phyloP scores from a whole-genome alignment of 2,113 vertebrate species.

The Scortum barcoo region DNA sequence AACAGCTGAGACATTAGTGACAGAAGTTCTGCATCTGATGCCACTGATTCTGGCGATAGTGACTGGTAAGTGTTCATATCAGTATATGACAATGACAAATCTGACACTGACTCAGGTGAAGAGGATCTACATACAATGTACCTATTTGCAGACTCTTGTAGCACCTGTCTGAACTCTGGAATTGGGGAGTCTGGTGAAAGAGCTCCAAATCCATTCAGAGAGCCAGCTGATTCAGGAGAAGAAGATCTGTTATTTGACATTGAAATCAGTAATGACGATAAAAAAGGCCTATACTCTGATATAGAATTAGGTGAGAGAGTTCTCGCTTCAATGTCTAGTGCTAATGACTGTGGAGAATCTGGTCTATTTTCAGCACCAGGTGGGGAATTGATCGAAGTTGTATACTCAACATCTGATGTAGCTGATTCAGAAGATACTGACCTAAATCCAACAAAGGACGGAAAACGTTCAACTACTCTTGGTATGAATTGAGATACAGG shows the following conservation, averaged over 20 bases:
- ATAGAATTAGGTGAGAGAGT: conserved; percentile 48
- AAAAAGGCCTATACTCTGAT: conserved; percentile 41
- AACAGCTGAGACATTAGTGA: neutral
- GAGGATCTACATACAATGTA: conserved; percentile 21
- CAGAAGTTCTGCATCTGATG: conserved; percentile 27
- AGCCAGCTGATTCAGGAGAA: conserved; percentile 61
- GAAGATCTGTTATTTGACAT: conserved; percentile 42
- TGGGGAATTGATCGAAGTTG: conserved; percentile 12
- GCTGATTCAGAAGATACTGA: conserved; percentile 38
- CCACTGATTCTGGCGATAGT: conserved; percentile 36
- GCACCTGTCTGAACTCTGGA: conserved; percentile 35
- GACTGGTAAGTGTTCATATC: neutral
- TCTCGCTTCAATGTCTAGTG: conserved; percentile 36
- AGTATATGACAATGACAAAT: neutral
- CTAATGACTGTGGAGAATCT: conserved; percentile 26
- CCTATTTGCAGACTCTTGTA: neutral
- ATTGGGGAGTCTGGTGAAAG: conserved; percentile 62
- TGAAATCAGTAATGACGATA: conserved; percentile 45
- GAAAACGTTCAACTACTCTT: conserved; percentile 30
- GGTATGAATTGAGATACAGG: conserved; percentile 33
- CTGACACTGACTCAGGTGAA: conserved; percentile 40
- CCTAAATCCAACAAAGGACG: conserved; percentile 53
- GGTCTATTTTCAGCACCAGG: conserved; percentile 15
- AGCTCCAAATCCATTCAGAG: conserved; percentile 34
- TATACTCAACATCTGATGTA: conserved; percentile 48